Percentiles rank a stretch among this genome's conserved stretches.
Conservation (phyloP, 1,140 invertebrate species). For the Lordiphosa clarofinis region DNA sequence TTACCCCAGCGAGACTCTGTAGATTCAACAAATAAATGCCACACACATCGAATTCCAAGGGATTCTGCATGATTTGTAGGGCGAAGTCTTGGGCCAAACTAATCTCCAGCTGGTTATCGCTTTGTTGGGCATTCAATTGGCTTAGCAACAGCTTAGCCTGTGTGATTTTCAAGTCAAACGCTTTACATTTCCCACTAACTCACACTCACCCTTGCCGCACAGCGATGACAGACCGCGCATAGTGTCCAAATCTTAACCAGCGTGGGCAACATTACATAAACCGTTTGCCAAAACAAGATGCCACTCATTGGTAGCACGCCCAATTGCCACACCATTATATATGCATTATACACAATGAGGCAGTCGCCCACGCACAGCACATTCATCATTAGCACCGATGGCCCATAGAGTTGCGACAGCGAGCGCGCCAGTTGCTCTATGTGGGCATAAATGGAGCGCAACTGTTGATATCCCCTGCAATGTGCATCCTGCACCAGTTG, state of each 20-base stretch:
- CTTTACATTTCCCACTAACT: not conserved
- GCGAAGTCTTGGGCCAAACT: conserved; percentile 39
- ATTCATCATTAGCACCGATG: conserved; percentile 53
- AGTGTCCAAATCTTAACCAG: conserved; percentile 49
- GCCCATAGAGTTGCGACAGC: conserved; percentile 37
- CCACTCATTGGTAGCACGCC: conserved; percentile 2
- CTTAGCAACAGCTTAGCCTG: conserved; percentile 20
- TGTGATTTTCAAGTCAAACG: not conserved
- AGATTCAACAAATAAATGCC: conserved; percentile 58
- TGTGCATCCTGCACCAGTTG: not conserved
- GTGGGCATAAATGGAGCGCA: conserved; percentile 35
- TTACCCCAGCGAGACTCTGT: conserved; percentile 40
- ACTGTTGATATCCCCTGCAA: not conserved
- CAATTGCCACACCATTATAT: conserved; percentile 35
- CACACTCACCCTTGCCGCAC: conserved; percentile 29
- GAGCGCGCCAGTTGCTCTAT: conserved; percentile 27
- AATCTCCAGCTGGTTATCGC: conserved; percentile 4
- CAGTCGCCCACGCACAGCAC: conserved; percentile 57
- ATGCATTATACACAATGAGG: conserved; percentile 42
- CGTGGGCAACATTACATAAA: conserved; percentile 35
- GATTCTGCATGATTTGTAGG: conserved; percentile 60
- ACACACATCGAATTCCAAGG: conserved; percentile 49
- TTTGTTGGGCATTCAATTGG: conserved; percentile 16
- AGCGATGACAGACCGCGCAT: conserved; percentile 39
- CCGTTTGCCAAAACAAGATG: conserved; percentile 24